Percentiles rank a stretch among this genome's conserved stretches.
Evolutionary conservation across 2,797 vertebrate genomes (phyloP).

Genomic region (Buceros bicornis): DNA sequence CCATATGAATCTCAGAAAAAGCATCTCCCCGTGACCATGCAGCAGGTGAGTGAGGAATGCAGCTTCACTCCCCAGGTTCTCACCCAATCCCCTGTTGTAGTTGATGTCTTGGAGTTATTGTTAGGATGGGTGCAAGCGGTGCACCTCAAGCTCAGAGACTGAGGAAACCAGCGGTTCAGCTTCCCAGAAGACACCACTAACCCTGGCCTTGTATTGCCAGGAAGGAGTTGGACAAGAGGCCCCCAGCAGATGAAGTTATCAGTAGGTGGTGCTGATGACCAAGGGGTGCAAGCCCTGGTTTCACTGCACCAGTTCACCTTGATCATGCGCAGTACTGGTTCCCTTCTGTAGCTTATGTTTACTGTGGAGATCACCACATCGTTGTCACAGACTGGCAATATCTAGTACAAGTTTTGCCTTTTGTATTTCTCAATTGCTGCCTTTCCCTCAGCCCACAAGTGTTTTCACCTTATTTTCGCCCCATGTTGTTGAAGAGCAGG

Average conservation of each 20-base stretch:
- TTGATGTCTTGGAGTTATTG: background rate
- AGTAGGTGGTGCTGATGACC: slow-evolving; percentile 24
- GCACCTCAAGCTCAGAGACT: background rate
- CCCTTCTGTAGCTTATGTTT: background rate
- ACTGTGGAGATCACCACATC: background rate
- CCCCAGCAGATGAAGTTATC: background rate
- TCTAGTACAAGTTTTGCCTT: background rate
- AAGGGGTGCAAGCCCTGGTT: background rate
- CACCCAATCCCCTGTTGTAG: background rate
- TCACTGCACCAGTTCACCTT: background rate
- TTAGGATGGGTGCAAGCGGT: fast-evolving
- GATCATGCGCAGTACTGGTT: background rate
- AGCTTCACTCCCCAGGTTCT: background rate
- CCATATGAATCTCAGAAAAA: fast-evolving
- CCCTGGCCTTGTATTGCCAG: background rate
- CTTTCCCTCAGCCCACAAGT: background rate
- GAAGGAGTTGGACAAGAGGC: background rate
- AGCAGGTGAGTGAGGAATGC: background rate
- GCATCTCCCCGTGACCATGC: background rate
- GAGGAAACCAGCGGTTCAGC: background rate
- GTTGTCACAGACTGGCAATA: background rate
- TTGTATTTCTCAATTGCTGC: fast-evolving
- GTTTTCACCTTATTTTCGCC: background rate
- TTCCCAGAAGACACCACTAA: background rate
- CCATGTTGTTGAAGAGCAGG: background rate